Percentiles rank a stretch among this genome's conserved stretches.
Conservation (phyloP, 2,113 vertebrate genomes). For the Pogona vitticeps region DNA sequence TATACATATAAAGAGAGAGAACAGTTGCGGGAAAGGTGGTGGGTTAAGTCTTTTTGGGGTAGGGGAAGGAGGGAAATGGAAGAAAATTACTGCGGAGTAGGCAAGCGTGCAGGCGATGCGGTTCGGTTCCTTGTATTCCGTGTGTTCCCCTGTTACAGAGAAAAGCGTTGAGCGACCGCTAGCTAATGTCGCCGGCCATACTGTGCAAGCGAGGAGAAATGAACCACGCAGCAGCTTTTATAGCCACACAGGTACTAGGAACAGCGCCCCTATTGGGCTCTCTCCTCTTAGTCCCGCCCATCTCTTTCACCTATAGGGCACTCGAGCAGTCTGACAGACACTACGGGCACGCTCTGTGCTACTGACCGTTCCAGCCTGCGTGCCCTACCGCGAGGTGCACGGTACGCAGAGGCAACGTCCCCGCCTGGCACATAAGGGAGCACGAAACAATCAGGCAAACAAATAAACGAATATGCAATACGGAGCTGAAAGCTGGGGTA, state of each 20-base stretch:
- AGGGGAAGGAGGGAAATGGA: constrained; percentile 25
- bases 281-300: constrained; percentile 5
- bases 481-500: background rate
- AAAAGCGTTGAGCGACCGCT: constrained; percentile 94
- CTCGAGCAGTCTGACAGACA: background rate
- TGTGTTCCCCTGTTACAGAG: constrained; percentile 97
- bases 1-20: constrained; percentile 31
- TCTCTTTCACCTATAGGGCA: constrained; percentile 37
- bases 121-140: constrained; percentile 87
- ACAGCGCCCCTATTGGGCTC: background rate
- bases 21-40: background rate
- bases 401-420: fast-evolving
- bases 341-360: constrained; percentile 30
- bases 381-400: background rate
- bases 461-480: background rate
- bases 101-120: constrained; percentile 69
- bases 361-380: constrained; percentile 17
- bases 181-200: constrained; percentile 99
- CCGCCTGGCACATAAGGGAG: background rate
- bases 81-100: constrained; percentile 41
- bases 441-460: background rate
- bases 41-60: constrained; percentile 15
- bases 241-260: constrained; percentile 49
- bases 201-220: constrained; percentile 87
- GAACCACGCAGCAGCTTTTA: constrained; percentile 75